Conservation (phyloP, 2,113 vertebrate genomes). For the Oenanthe melanoleuca region DNA sequence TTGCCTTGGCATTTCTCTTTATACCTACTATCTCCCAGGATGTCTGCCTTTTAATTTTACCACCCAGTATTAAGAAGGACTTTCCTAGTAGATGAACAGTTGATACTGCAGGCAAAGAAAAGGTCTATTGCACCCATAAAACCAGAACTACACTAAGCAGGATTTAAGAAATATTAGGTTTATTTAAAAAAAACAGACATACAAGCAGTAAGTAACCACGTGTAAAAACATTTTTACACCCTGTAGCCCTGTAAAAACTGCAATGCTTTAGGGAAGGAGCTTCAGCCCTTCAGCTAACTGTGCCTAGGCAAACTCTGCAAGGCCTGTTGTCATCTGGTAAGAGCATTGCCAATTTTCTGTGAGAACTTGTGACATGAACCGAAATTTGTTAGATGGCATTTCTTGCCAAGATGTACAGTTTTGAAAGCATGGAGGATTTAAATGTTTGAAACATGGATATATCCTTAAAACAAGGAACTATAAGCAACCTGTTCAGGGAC, state of each 20-base stretch:
- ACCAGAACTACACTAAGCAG: neutral
- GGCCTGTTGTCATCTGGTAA: fast-evolving
- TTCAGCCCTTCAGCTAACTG: neutral
- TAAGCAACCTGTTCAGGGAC: fast-evolving
- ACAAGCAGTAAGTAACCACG: neutral
- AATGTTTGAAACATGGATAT: neutral
- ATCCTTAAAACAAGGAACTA: neutral
- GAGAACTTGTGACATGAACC: neutral
- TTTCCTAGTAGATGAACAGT: neutral
- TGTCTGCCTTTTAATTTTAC: neutral
- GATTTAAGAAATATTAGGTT: neutral
- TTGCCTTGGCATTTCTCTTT: neutral
- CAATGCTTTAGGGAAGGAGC: neutral
- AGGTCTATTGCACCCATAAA: neutral
- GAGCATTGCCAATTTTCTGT: neutral
- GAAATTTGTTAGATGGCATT: neutral
- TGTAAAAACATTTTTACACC: neutral
- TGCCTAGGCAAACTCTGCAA: neutral
- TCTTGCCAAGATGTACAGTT: neutral
- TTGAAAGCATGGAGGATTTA: neutral
- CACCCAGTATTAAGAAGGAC: neutral
- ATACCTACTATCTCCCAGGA: neutral
- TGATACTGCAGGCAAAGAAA: neutral
- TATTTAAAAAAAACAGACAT: neutral
- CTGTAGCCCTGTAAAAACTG: neutral